Conservation (phyloP, 2,797 vertebrate species). For the Etheostoma perlongum region DNA sequence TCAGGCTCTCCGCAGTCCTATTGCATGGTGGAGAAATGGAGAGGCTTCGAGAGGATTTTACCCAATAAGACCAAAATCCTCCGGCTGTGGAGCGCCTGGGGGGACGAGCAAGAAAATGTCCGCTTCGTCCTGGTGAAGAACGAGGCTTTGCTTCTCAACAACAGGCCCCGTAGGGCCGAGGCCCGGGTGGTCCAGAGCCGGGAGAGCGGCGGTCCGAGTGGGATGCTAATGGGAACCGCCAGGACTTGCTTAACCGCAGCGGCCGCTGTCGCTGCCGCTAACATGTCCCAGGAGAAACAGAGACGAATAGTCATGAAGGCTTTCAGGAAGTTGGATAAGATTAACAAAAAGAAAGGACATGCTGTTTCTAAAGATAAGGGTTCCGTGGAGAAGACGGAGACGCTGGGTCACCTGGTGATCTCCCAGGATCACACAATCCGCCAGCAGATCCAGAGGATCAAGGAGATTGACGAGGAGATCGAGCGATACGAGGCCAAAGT, state of each 20-base stretch:
- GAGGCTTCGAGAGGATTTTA: slow-evolving; percentile 94
- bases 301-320: slow-evolving; percentile 94
- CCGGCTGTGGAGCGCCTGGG: slow-evolving; percentile 95
- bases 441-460: slow-evolving; percentile 93
- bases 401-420: slow-evolving; percentile 94
- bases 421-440: slow-evolving; percentile 98
- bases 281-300: slow-evolving; percentile 92
- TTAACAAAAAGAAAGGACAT: slow-evolving; percentile 90
- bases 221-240: slow-evolving; percentile 52
- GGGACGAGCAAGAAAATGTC: slow-evolving; percentile 94
- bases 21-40: slow-evolving; percentile 98
- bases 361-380: slow-evolving; percentile 79
- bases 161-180: slow-evolving; percentile 94
- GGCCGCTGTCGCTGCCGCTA: slow-evolving; percentile 47
- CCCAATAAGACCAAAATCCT: slow-evolving; percentile 95
- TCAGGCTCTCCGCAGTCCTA: slow-evolving; percentile 90
- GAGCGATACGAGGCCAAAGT: slow-evolving; percentile 93
- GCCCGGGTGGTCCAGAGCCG: slow-evolving; percentile 93
- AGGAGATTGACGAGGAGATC: slow-evolving; percentile 94
- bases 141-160: slow-evolving; percentile 92
- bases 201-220: slow-evolving; percentile 80
- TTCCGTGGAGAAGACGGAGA: slow-evolving; percentile 93
- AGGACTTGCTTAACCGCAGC: slow-evolving; percentile 70
- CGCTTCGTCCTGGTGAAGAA: slow-evolving; percentile 95
- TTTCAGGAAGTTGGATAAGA: slow-evolving; percentile 95